phyloP scores from a whole-genome alignment of 2,888 invertebrate genomes.

The Serripes groenlandicus region DNA sequence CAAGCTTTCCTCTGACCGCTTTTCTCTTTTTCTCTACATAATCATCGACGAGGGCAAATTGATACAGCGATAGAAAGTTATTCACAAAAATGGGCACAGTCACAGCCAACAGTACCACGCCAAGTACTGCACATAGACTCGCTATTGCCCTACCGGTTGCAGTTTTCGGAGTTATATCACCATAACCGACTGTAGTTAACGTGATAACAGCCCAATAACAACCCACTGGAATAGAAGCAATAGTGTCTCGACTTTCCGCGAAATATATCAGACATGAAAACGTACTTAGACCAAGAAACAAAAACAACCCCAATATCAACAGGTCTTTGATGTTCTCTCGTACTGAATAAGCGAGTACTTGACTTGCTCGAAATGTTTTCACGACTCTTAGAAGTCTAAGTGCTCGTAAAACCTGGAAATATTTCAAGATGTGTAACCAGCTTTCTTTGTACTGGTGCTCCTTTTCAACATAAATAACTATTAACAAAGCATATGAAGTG shows the following conservation, averaged over 20 bases:
- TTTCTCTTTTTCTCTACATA: background rate
- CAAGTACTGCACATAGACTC: conserved; percentile 51
- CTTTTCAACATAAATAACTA: conserved; percentile 14
- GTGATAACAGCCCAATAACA: conserved; percentile 71
- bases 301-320: conserved; percentile 40
- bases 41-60: conserved; percentile 56
- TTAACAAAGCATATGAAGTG: conserved; percentile 36
- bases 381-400: conserved; percentile 62
- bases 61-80: conserved; percentile 66
- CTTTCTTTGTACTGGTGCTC: conserved; percentile 43
- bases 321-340: conserved; percentile 57
- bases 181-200: conserved; percentile 71
- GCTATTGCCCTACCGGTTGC: conserved; percentile 50
- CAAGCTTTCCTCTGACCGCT: too few relatives aligned
- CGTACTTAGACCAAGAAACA: conserved; percentile 56
- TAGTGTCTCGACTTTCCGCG: conserved; percentile 40
- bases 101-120: conserved; percentile 62
- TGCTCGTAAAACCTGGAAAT: conserved; percentile 59
- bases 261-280: conserved; percentile 63
- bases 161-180: conserved; percentile 63
- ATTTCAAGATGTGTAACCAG: conserved; percentile 50
- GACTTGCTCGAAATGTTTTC: conserved; percentile 57
- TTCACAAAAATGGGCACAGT: conserved; percentile 69
- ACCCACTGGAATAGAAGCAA: conserved; percentile 56
- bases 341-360: conserved; percentile 57